These are phyloP conservation scores for Tetramorium parvispinum DNA, from an alignment of 1,140 invertebrate species.

Conservation along the genomic window DNA sequence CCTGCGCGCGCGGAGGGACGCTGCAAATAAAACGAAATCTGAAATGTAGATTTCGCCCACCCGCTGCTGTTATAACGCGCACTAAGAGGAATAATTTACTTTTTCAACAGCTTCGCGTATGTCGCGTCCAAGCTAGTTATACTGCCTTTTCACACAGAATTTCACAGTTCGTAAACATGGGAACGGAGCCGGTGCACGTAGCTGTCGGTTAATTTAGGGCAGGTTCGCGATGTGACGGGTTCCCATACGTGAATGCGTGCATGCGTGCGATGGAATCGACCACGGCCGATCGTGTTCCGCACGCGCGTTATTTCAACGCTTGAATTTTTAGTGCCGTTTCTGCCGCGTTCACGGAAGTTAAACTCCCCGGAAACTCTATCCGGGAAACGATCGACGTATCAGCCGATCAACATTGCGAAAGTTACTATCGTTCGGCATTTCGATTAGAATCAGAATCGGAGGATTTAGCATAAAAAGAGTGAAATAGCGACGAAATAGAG, in stretches of 20 bases:
- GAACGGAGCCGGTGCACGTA: slow-evolving; percentile 17
- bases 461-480: neutral
- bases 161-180: slow-evolving; percentile 51
- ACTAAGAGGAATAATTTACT: slow-evolving; percentile 57
- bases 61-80: slow-evolving; percentile 46
- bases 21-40: slow-evolving; percentile 49
- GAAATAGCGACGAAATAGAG: neutral
- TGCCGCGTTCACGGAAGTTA: neutral
- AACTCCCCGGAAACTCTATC: slow-evolving; percentile 21
- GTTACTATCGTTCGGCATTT: neutral
- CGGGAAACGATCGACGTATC: neutral
- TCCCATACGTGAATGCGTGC: neutral
- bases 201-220: slow-evolving; percentile 67
- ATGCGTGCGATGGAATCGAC: neutral
- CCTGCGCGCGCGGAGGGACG: neutral
- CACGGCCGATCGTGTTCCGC: slow-evolving; percentile 4
- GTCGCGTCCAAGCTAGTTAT: slow-evolving; percentile 44
- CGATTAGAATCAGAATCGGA: neutral
- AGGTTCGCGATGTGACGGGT: slow-evolving; percentile 42
- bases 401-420: neutral
- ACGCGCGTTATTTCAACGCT: neutral
- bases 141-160: slow-evolving; percentile 56
- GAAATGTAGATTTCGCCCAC: slow-evolving; percentile 52
- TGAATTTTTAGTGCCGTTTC: slow-evolving; percentile 47
- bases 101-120: slow-evolving; percentile 55